These are phyloP conservation scores for Alfaro cultratus DNA, from an alignment of 2,797 vertebrate species.

Conservation along the genomic window DNA sequence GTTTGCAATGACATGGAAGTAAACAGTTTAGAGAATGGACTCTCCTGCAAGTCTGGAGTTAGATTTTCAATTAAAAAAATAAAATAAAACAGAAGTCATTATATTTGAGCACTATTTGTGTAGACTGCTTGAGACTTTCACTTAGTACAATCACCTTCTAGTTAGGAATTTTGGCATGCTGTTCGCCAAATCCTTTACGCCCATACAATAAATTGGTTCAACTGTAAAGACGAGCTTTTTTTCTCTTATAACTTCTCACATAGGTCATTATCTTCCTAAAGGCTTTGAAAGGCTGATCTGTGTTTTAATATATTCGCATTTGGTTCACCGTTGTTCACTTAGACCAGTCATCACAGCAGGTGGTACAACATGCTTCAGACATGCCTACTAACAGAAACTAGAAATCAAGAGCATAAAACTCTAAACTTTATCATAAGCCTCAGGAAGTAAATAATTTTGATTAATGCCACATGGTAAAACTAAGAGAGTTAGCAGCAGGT, in stretches of 20 bases:
- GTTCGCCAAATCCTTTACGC: not conserved
- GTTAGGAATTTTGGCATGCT: not conserved
- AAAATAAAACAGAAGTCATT: not conserved
- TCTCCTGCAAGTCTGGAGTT: not conserved
- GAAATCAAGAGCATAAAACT: not conserved
- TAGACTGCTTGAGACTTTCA: not conserved
- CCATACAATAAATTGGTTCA: not conserved
- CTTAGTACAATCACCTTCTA: not conserved
- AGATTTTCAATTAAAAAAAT: not conserved
- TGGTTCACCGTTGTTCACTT: too few relatives aligned
- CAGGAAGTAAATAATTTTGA: not conserved
- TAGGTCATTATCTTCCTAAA: not conserved
- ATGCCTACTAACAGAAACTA: not conserved
- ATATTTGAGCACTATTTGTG: not conserved
- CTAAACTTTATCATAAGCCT: not conserved
- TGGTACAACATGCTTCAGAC: not conserved
- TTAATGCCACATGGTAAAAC: not conserved
- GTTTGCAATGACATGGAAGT: not conserved
- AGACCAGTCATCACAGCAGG: not conserved
- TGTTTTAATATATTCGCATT: not conserved
- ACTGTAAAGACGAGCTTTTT: not conserved
- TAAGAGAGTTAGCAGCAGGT: not conserved
- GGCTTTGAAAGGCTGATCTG: not conserved
- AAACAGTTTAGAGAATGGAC: not conserved
- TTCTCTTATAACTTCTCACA: not conserved